Conservation (phyloP, 2,888 invertebrate species). For the Automeris io region DNA sequence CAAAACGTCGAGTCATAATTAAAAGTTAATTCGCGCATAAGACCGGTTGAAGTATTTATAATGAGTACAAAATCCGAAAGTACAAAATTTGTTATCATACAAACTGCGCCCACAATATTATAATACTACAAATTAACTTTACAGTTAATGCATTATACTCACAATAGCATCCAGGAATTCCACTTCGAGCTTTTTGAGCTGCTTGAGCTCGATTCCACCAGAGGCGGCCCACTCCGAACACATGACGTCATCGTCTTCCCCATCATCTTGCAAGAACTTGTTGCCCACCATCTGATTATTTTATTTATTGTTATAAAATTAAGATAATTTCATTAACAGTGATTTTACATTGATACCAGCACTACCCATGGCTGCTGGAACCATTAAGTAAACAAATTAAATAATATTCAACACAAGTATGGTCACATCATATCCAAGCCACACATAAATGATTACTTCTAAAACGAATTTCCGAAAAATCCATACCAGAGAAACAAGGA, state of each 20-base stretch:
- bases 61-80: no score
- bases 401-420: no score
- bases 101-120: no score
- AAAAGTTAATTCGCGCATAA: no score
- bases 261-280: conserved; percentile 96
- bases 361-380: neutral
- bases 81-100: no score
- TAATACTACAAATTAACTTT: no score
- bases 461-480: no score
- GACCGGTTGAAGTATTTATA: no score
- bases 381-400: no score
- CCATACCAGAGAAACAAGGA: conserved; percentile 93
- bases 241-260: conserved; percentile 93
- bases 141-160: conserved; percentile 56
- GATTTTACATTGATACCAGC: neutral
- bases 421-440: no score
- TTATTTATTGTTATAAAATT: neutral
- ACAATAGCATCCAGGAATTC: conserved; percentile 94
- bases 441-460: no score
- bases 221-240: conserved; percentile 96
- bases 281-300: conserved; percentile 93
- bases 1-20: no score
- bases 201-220: conserved; percentile 84
- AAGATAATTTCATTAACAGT: neutral
- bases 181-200: conserved; percentile 89